A percentile compares a stretch with the other conserved stretches of the same genome.
Evolutionary conservation across 2,113 vertebrate species (phyloP).

Genomic region (Grus americana): DNA sequence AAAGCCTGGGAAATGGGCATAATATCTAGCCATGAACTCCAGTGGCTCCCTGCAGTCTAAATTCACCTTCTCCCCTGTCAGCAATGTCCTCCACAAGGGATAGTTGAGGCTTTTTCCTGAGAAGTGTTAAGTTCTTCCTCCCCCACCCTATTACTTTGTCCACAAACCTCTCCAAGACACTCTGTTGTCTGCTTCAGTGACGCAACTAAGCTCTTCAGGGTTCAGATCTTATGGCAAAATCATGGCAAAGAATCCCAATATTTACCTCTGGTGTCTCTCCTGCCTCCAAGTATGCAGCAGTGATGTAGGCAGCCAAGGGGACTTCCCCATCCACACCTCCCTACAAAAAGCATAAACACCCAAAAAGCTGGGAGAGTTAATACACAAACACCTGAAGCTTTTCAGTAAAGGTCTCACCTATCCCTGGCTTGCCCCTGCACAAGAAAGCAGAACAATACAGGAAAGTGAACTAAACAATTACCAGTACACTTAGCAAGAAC

Average conservation of each 20-base stretch:
- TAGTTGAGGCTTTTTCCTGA: background rate
- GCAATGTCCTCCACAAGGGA: background rate
- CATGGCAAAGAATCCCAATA: background rate
- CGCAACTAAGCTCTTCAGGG: background rate
- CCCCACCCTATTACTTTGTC: background rate
- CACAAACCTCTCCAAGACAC: background rate
- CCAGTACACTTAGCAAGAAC: background rate
- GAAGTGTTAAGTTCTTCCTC: background rate
- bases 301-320: slow-evolving; percentile 73
- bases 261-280: slow-evolving; percentile 70
- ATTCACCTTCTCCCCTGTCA: background rate
- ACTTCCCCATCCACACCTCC: slow-evolving; percentile 85
- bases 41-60: background rate
- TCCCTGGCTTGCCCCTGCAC: background rate
- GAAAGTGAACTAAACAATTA: background rate
- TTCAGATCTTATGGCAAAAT: background rate
- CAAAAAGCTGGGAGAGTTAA: background rate
- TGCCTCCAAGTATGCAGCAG: slow-evolving; percentile 82
- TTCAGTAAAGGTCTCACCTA: background rate
- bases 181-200: background rate
- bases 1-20: background rate
- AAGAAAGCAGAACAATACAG: background rate
- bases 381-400: background rate
- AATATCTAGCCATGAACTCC: background rate
- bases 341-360: slow-evolving; percentile 56